phyloP scores from a whole-genome alignment of 2,113 vertebrate genomes.

The Calypte anna region DNA sequence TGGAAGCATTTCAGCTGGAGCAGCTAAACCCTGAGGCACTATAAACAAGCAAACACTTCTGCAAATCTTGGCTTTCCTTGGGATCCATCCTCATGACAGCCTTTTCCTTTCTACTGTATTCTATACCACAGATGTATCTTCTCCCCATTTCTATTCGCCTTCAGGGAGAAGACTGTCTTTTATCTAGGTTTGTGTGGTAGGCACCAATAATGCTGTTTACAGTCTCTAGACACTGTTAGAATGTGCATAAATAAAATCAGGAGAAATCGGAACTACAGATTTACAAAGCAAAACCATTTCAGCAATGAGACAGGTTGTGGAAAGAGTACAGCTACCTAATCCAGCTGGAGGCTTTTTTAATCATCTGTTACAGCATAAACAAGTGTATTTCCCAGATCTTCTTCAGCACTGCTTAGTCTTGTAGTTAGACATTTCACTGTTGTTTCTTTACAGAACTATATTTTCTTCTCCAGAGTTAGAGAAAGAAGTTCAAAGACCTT shows the following conservation, averaged over 20 bases:
- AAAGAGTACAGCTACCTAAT: not conserved
- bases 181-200: constrained; percentile 1
- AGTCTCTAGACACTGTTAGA: not conserved
- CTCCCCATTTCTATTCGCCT: not conserved
- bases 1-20: constrained; percentile 39
- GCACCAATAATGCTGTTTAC: constrained; percentile 3
- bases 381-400: not conserved
- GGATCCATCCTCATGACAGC: constrained; percentile 6
- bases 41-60: constrained; percentile 30
- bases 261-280: not conserved
- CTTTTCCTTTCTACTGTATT: constrained; percentile 17
- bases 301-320: not conserved
- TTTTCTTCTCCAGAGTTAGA: not conserved
- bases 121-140: not conserved
- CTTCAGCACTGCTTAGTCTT: not conserved
- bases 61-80: constrained; percentile 39
- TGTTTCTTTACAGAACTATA: not conserved
- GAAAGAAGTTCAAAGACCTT: not conserved
- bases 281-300: not conserved
- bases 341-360: not conserved
- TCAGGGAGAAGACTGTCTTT: not conserved
- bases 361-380: not conserved
- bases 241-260: constrained; percentile 37
- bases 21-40: constrained; percentile 35
- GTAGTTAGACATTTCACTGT: not conserved